Evolutionary conservation across 2,888 invertebrate genomes (phyloP).

Genomic region (Melanostoma mellinum): DNA sequence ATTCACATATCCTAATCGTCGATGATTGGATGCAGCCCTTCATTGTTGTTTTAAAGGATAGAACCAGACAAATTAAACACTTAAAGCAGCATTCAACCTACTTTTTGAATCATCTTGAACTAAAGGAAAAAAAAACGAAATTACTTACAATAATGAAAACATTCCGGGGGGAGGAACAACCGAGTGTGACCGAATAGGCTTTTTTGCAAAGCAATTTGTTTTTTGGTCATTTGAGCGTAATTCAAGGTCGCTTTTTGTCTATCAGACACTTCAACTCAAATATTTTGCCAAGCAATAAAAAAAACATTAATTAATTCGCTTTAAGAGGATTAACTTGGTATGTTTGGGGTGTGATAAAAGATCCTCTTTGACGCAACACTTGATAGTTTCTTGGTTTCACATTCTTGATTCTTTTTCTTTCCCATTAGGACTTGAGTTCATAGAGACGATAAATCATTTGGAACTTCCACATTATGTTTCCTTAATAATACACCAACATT

Average conservation of each 20-base stretch:
- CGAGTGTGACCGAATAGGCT: too few relatives aligned
- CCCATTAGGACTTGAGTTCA: too few relatives aligned
- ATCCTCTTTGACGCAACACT: conserved; percentile 18
- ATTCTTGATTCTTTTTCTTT: background rate
- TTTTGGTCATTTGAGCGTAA: conserved; percentile 10
- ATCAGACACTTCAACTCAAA: conserved; percentile 24
- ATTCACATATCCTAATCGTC: conserved; percentile 11
- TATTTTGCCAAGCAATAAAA: background rate
- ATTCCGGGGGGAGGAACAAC: too few relatives aligned
- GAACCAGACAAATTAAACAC: background rate
- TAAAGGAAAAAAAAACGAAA: too few relatives aligned
- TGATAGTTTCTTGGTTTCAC: background rate
- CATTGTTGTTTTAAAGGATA: conserved; percentile 26
- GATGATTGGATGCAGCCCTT: conserved; percentile 39
- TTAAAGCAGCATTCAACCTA: conserved; percentile 29
- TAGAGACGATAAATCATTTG: too few relatives aligned
- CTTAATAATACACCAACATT: too few relatives aligned
- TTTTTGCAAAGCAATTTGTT: too few relatives aligned
- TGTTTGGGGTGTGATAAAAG: conserved; percentile 11
- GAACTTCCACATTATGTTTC: too few relatives aligned
- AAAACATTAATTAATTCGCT: conserved; percentile 6
- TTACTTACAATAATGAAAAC: too few relatives aligned
- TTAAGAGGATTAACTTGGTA: conserved; percentile 15
- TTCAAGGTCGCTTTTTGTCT: conserved; percentile 23
- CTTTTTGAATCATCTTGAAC: background rate